Conservation (phyloP, 2,888 invertebrate species). For the Xestia xanthographa region DNA sequence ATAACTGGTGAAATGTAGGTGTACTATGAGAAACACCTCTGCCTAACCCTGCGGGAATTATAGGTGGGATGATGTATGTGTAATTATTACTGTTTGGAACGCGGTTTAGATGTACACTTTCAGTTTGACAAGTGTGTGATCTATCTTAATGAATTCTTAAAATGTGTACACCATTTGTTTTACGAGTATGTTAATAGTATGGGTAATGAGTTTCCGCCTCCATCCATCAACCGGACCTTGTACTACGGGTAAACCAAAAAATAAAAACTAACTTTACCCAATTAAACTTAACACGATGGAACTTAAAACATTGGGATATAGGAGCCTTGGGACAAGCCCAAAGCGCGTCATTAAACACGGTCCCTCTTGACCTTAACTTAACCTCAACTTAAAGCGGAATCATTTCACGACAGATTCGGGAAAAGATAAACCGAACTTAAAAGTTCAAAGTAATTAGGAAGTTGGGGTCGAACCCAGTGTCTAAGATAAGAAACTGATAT, state of each 20-base stretch:
- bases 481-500: neutral
- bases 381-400: constrained; percentile 41
- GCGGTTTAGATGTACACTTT: neutral
- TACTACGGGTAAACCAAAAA: constrained; percentile 17
- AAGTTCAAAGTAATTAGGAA: constrained; percentile 21
- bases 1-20: too few relatives aligned
- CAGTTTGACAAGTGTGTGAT: neutral
- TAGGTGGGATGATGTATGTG: too few relatives aligned
- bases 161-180: neutral
- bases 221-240: neutral
- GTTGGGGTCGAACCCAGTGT: neutral
- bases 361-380: constrained; percentile 48
- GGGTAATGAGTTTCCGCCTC: too few relatives aligned
- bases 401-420: constrained; percentile 37
- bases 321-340: constrained; percentile 44
- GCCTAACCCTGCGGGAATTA: too few relatives aligned
- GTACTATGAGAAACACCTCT: too few relatives aligned
- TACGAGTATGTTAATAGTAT: too few relatives aligned
- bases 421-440: constrained; percentile 26
- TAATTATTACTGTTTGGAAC: neutral
- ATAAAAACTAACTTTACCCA: constrained; percentile 41
- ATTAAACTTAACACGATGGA: constrained; percentile 47
- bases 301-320: constrained; percentile 34
- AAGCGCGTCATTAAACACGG: constrained; percentile 43
- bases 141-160: neutral